Base-by-base conservation (phyloP, 2,888 invertebrate species). In the Pocota personata region DNA sequence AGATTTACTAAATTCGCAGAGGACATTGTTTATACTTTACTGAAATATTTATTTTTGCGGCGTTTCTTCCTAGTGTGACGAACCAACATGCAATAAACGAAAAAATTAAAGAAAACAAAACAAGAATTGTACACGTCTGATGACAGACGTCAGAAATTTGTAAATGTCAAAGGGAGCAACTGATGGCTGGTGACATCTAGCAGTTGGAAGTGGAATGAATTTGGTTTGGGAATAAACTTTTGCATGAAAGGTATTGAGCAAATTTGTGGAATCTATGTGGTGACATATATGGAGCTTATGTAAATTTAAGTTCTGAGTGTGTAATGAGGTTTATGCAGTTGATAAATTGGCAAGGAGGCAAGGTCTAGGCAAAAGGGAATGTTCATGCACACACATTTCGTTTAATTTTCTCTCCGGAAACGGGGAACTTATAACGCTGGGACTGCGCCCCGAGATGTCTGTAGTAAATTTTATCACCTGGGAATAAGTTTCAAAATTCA, bases 1-100 rank as follows among this genome's bases (percentile, higher is more conserved):
- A 96, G 75, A 88, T 91, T 90, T 73, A 91, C 90, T 87, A 93
- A 92, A 90, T 93, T 93, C 55, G 91, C 89, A 3, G 90, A 88
- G 58, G 93, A 91, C 93, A 93, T 93, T 88, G 87, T 77, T 55
- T 52, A 43, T 35, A 12, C 8, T 62, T 66, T 16, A 35, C n/a
- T 27, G 19, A 1, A 8, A 27, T 12, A 1, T 14, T 21, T 50
- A 30, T 52, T 46, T 52, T 62, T 3, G 32, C 6, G 24, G 10
- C 21, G 5, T 62, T n/a, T 64, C 24, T 50, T 16, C 12, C 21
- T 12, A 19, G 12, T 50, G 8, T 14, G 48, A 69, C 55, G 46
- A 71, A 73, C 27, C 8, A 71, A 86, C 48, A 82, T 60, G 57
- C 66, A 82, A 21, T 19, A 77, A 43, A 80, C 43, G 69, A 37